Evolutionary conservation across 1,140 invertebrate species (phyloP).

Genomic region (Cotesia vestalis): DNA sequence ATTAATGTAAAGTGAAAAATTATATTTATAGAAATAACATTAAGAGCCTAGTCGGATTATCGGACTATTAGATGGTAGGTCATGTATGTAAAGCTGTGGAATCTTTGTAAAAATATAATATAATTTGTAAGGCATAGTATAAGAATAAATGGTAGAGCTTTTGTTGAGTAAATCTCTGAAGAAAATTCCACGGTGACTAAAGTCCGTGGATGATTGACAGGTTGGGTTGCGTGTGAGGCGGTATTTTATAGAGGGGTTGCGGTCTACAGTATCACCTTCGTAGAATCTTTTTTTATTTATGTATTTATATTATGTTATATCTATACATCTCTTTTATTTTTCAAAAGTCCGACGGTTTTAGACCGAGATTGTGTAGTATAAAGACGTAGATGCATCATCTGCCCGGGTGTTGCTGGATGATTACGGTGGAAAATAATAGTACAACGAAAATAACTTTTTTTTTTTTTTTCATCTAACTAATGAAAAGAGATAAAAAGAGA

Average conservation of each 20-base stretch:
- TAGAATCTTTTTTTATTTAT: constrained; percentile 44
- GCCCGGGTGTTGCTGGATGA: neutral
- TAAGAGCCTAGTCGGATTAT: too few relatives aligned
- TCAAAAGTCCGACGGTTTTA: constrained; percentile 22
- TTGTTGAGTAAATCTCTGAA: constrained; percentile 36
- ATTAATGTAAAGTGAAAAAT: too few relatives aligned
- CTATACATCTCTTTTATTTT: constrained; percentile 34
- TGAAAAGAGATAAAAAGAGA: neutral
- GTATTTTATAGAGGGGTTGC: constrained; percentile 40
- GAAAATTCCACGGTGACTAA: constrained; percentile 60
- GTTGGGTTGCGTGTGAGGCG: constrained; percentile 42
- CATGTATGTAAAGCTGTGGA: too few relatives aligned
- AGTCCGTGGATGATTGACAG: constrained; percentile 55
- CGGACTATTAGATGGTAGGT: too few relatives aligned
- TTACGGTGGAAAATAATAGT: neutral
- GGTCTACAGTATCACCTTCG: constrained; percentile 51
- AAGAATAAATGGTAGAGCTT: constrained; percentile 23
- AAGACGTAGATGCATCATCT: constrained; percentile 5
- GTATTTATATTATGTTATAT: constrained; percentile 22
- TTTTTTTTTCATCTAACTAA: neutral
- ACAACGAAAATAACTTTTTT: neutral
- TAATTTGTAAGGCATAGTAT: neutral
- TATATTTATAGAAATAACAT: too few relatives aligned
- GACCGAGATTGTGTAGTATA: too few relatives aligned
- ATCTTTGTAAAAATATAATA: neutral